Percentiles rank a stretch among this genome's conserved stretches.
Evolutionary conservation across 2,888 invertebrate species (phyloP).

Genomic region (Tinea trinotella): DNA sequence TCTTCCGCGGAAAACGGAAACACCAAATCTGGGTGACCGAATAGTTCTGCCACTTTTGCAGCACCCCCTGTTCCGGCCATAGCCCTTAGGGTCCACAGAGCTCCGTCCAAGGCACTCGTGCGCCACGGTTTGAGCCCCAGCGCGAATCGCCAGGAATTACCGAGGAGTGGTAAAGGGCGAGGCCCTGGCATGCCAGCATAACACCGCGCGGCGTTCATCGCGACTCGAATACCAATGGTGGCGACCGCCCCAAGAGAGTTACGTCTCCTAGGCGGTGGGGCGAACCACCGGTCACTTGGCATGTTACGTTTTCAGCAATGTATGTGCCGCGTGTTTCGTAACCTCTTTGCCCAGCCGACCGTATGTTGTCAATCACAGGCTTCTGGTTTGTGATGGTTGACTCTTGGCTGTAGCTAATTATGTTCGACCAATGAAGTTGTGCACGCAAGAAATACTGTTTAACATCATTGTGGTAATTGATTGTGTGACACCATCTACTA

Average conservation of each 20-base stretch:
- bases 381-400: background rate
- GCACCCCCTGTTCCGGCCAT: slow-evolving; percentile 65
- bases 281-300: slow-evolving; percentile 30
- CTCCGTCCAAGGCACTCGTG: slow-evolving; percentile 69
- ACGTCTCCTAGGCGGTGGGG: slow-evolving; percentile 43
- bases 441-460: background rate
- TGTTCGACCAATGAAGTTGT: background rate
- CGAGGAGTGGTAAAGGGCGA: slow-evolving; percentile 79
- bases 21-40: slow-evolving; percentile 83
- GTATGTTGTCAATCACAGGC: slow-evolving; percentile 3
- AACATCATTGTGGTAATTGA: background rate
- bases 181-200: slow-evolving; percentile 84
- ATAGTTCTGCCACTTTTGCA: slow-evolving; percentile 76
- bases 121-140: slow-evolving; percentile 61
- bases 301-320: slow-evolving; percentile 51
- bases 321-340: slow-evolving; percentile 16
- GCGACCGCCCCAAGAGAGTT: slow-evolving; percentile 36
- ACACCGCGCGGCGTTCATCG: slow-evolving; percentile 56
- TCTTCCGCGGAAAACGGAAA: slow-evolving; percentile 82
- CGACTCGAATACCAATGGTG: slow-evolving; percentile 42
- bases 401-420: background rate
- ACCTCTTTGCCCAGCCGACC: background rate
- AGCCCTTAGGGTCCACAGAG: slow-evolving; percentile 62
- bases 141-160: slow-evolving; percentile 87
- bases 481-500: background rate